Conservation (phyloP, 2,888 invertebrate genomes). For the Cryptops parisi region DNA sequence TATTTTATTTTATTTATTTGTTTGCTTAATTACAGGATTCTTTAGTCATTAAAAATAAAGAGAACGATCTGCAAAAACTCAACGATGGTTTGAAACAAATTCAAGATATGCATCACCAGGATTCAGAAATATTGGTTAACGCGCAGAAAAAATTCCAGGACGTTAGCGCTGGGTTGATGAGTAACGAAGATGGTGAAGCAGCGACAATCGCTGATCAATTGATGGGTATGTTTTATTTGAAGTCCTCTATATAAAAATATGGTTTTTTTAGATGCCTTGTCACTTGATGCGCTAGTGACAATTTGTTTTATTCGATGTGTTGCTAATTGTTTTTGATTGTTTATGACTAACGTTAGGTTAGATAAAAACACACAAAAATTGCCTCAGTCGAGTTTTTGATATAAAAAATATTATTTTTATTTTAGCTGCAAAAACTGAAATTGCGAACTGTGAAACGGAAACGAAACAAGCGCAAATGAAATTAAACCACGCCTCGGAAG, state of each 20-base stretch:
- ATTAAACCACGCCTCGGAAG: constrained; percentile 44
- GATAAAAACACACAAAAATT: not conserved
- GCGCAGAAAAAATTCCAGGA: constrained; percentile 73
- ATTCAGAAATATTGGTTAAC: constrained; percentile 48
- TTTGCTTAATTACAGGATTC: not conserved
- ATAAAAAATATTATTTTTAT: not conserved
- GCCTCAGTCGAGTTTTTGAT: not conserved
- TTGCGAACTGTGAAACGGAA: constrained; percentile 61
- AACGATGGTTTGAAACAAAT: constrained; percentile 46
- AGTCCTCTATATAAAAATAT: not conserved
- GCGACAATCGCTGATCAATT: constrained; percentile 80
- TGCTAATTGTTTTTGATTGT: not conserved
- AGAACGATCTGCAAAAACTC: constrained; percentile 43
- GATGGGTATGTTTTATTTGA: constrained; percentile 44
- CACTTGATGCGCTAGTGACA: not conserved
- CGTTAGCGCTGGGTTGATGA: constrained; percentile 63
- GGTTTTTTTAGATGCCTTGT: not conserved
- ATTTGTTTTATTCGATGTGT: too few relatives aligned
- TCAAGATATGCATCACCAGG: constrained; percentile 48
- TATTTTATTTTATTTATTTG: too few relatives aligned
- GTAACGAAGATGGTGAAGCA: constrained; percentile 55
- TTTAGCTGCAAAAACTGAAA: constrained; percentile 55
- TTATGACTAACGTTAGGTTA: not conserved
- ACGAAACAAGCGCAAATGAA: constrained; percentile 64
- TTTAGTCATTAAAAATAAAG: constrained; percentile 38